Evolutionary conservation across 2,888 invertebrate genomes (phyloP).

Genomic region (Willowsia nigromaculata): DNA sequence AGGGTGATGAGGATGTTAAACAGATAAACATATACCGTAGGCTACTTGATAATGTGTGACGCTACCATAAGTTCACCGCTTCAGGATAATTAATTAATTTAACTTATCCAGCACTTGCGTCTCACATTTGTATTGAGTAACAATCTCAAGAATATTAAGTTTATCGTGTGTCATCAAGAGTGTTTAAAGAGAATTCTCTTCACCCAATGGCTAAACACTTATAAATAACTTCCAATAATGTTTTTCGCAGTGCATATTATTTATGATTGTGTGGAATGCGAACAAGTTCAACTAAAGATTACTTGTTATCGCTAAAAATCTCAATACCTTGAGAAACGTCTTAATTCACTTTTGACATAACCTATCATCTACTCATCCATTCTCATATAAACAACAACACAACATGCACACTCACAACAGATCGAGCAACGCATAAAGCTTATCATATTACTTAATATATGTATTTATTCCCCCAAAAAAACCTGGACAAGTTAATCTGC

Average conservation of each 20-base stretch:
- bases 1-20: background rate
- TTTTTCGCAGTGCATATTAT: background rate
- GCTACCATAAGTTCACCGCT: background rate
- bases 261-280: background rate
- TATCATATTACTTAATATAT: background rate
- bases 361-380: conserved; percentile 55
- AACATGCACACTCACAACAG: background rate
- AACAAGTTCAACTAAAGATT: background rate
- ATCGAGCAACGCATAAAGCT: background rate
- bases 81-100: background rate
- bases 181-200: no score
- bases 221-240: no score
- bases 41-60: background rate
- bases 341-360: conserved; percentile 52
- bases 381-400: conserved; percentile 29
- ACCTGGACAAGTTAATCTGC: conserved; percentile 61
- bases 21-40: background rate
- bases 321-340: conserved; percentile 1
- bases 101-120: no score
- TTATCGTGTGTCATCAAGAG: no score
- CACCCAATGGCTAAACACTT: no score
- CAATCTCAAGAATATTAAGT: no score
- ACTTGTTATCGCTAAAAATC: no score
- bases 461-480: conserved; percentile 14
- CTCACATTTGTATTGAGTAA: no score